phyloP scores from a whole-genome alignment of 2,113 vertebrate genomes.

The Pipa parva region DNA sequence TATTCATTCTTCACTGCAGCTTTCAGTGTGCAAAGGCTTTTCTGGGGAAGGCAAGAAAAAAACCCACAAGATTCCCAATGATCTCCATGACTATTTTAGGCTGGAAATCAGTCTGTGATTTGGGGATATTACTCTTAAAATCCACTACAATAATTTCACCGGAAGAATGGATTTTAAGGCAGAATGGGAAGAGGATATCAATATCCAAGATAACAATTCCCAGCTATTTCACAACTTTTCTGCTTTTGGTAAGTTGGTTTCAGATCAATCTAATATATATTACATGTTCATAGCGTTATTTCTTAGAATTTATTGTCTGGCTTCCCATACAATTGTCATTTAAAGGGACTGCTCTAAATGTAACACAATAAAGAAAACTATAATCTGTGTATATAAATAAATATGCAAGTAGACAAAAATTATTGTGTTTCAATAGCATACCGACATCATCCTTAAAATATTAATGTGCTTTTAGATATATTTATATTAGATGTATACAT shows the following conservation, averaged over 20 bases:
- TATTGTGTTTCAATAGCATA: no score
- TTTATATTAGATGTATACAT: no score
- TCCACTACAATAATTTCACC: not conserved
- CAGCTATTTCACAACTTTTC: slow-evolving; percentile 41
- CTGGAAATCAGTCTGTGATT: slow-evolving; percentile 1
- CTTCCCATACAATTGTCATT: no score
- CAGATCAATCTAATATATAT: no score
- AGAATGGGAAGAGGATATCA: slow-evolving; percentile 13
- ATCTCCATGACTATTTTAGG: slow-evolving; percentile 2
- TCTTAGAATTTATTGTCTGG: no score
- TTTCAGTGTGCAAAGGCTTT: slow-evolving; percentile 1
- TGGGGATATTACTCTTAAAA: slow-evolving; percentile 3
- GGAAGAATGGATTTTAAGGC: slow-evolving; percentile 38
- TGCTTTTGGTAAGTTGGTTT: slow-evolving; percentile 27
- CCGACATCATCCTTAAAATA: no score
- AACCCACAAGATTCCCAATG: slow-evolving; percentile 5
- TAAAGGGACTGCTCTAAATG: no score
- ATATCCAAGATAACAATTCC: slow-evolving; percentile 17
- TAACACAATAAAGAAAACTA: no score
- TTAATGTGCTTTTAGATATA: no score
- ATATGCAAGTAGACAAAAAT: no score
- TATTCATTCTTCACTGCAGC: slow-evolving; percentile 12
- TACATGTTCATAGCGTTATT: no score
- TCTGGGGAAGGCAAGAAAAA: not conserved
- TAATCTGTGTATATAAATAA: no score